These are phyloP conservation scores for Circaetus cinerascens DNA, from an alignment of 2,113 vertebrate genomes.

Conservation along the genomic window DNA sequence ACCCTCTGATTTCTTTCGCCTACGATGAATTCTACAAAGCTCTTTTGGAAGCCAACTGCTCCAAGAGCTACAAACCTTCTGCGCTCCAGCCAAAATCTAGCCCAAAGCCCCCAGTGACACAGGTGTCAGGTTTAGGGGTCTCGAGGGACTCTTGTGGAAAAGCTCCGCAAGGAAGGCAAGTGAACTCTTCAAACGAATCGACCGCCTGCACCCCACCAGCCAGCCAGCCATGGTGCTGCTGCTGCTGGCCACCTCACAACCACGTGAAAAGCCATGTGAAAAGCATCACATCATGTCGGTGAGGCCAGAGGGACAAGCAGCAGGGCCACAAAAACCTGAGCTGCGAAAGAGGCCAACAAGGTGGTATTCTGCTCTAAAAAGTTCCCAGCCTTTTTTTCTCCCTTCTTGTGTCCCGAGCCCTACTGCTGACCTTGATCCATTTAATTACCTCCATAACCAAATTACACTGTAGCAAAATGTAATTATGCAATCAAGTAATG, in stretches of 20 bases:
- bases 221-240: not conserved
- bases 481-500: constrained; percentile 67
- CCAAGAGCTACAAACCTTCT: not conserved
- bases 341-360: not conserved
- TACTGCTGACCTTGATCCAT: constrained; percentile 49
- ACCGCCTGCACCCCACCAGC: not conserved
- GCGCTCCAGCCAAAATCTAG: not conserved
- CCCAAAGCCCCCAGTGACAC: not conserved
- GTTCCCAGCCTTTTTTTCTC: not conserved
- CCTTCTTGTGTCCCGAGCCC: not conserved
- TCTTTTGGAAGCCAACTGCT: not conserved
- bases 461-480: constrained; percentile 32
- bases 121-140: not conserved
- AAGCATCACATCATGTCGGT: not conserved
- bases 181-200: not conserved
- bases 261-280: not conserved
- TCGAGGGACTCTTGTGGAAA: not conserved
- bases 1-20: not conserved
- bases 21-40: not conserved
- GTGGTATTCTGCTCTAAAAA: not conserved
- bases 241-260: not conserved
- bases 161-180: not conserved
- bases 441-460: constrained; percentile 53
- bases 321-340: not conserved
- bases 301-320: not conserved